Evolutionary conservation across 2,797 vertebrate genomes (phyloP), one percentile per base, ranked within the genome.

Genomic region (Atherinosoma microstoma): DNA sequence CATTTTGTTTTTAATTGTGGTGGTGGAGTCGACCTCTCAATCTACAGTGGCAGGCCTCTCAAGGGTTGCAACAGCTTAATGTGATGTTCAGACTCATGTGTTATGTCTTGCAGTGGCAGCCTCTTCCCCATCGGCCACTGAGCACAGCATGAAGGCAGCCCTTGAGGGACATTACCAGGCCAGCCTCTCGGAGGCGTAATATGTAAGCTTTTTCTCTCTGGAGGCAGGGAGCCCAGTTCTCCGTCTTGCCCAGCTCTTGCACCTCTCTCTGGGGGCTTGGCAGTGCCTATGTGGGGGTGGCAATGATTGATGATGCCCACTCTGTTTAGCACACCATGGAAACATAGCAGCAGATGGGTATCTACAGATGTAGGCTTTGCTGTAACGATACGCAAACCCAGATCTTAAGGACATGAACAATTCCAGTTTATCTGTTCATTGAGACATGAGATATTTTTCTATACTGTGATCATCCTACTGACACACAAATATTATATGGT

Each of bases 261-360:
- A 70, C 88, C 80, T 88, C 89, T 91, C 91, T 89, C 90, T 70
- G 76, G 84, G 87, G 84, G 83, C 80, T 86, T 91, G 86, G 85
- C 93, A 92, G 84, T 89, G 86, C 86, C 91, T 90, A 62, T 85
- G 89, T 83, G 89, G 90, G 86, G 87, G 90, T 87, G 89, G 75
- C 80, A 88, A 80, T 93, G 93, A 94, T 93, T 91, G 92, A 94
- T 93, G 87, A 89, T 85, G 80, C 89, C 85, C 89, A 89, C 90
- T 92, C 84, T 62, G 67, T 91, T 94, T 88, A 87, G 89, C 92
- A 90, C 89, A 80, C 88, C 84, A 84, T 86, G 76, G 85, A 89
- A 86, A 81, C 87, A 79, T 87, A 70, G 86, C 63, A 69, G 81
- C 91, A 91, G 91, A 91, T 89, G 84, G 86, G 71, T 58, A 83